Conservation (phyloP, 2,797 vertebrate species). For the Phalanger gymnotis region DNA sequence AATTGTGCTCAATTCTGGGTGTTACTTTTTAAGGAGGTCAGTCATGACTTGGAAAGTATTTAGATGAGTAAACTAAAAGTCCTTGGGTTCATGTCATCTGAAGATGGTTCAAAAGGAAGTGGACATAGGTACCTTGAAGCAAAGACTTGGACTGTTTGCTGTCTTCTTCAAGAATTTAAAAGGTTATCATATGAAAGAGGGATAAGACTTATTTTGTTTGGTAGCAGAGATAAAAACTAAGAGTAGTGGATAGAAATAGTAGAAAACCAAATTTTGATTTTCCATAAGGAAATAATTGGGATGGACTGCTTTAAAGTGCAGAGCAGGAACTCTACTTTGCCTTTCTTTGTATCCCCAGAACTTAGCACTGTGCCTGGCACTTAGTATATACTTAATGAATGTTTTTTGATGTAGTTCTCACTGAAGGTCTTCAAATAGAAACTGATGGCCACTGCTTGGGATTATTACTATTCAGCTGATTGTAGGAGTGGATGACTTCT, state of each 20-base stretch:
- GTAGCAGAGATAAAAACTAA: not conserved
- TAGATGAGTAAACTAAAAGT: not conserved
- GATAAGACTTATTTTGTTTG: not conserved
- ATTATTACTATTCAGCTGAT: not conserved
- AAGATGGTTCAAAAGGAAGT: not conserved
- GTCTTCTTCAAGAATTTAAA: not conserved
- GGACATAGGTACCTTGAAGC: not conserved
- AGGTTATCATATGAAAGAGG: not conserved
- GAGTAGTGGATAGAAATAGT: not conserved
- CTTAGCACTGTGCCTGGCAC: not conserved
- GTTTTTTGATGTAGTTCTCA: not conserved
- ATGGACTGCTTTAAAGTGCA: not conserved
- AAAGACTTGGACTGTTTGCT: not conserved
- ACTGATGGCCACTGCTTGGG: not conserved
- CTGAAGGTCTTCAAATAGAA: not conserved
- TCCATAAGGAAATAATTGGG: not conserved
- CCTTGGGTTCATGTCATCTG: not conserved
- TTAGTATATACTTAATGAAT: not conserved
- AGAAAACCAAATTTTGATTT: not conserved
- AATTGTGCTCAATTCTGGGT: not conserved
- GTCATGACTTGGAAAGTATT: not conserved
- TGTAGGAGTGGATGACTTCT: not conserved
- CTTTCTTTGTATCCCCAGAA: not conserved
- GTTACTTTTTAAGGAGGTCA: not conserved
- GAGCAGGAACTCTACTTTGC: not conserved